Base-by-base conservation (phyloP, 2,888 invertebrate species). In the Cerceris rybyensis region DNA sequence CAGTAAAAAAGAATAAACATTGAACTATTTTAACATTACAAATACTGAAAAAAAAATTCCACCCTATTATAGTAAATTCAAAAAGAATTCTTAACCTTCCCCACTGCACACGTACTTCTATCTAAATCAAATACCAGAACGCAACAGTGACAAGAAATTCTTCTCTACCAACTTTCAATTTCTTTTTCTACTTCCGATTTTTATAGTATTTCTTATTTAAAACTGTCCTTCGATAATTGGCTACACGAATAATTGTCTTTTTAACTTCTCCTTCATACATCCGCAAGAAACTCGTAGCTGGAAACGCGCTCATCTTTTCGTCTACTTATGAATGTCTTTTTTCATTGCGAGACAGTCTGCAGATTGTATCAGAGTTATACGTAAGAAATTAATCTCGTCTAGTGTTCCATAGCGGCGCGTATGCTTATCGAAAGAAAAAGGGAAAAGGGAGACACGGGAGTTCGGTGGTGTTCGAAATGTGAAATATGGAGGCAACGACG, bases 401-500 rank as follows among this genome's bases (percentile, higher is more conserved):
- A 59, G 78, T 77, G 82, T 82, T 80, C 70, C 78, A 64, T 17
- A 16, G 52, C 46, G 64, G 61, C 60, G 67, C 78, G 73, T 84
- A 75, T 78, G 77, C 67, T 73, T 71, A 61, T 59, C 28, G 46
- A 52, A 28, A 4, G 28, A 74, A 73, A 75, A 65, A 69, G 69
- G 74, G 55, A 39, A 49, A 70, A 65, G 72, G 69, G 64, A 66
- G 64, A 43, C 63, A 70, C 59, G 59, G 54, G 80, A 79, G 78
- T 81, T 80, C 70, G 71, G 75, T 85, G 85, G 86, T 86, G 87
- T 88, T 89, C 85, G 86, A 89, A 90, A 88, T 88, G 88, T 90
- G 88, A 89, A 89, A 89, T 90, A 88, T 90, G 89, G 86, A 85
- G 78, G 88, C 82, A 76, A 80, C 80, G 63, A 75, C 74, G 84